These are phyloP conservation scores for Cordilura impudica DNA, from an alignment of 2,888 invertebrate species.

Conservation along the genomic window DNA sequence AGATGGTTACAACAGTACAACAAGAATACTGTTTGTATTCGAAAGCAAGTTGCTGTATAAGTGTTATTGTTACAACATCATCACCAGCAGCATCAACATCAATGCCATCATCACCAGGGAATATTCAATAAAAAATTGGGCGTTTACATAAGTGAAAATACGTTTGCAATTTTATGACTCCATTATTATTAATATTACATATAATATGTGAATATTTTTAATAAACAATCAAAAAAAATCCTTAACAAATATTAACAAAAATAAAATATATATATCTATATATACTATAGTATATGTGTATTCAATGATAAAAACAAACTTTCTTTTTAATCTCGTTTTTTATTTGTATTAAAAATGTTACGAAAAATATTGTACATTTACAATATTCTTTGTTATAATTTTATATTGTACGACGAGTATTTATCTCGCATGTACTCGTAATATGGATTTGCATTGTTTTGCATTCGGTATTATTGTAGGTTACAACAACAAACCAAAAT, in stretches of 20 bases:
- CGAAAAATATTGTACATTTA: slow-evolving; percentile 36
- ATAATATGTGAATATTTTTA: no score
- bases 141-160: slow-evolving; percentile 63
- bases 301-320: slow-evolving; percentile 31
- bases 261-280: background rate
- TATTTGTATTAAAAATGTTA: slow-evolving; percentile 37
- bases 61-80: slow-evolving; percentile 50
- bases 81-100: slow-evolving; percentile 49
- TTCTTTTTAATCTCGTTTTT: slow-evolving; percentile 57
- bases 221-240: slow-evolving; percentile 42
- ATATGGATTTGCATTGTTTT: background rate
- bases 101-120: slow-evolving; percentile 47
- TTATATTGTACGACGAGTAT: no score
- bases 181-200: slow-evolving; percentile 58
- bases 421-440: no score
- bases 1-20: slow-evolving; percentile 47
- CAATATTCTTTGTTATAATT: background rate
- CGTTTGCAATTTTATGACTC: slow-evolving; percentile 61
- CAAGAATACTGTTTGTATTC: slow-evolving; percentile 28
- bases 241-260: slow-evolving; percentile 19
- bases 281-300: no score
- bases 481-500: background rate
- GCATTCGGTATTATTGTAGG: background rate
- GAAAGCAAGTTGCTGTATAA: slow-evolving; percentile 36
- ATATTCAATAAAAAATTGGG: slow-evolving; percentile 63